A percentile compares a stretch with the other conserved stretches of the same genome.
phyloP scores from a whole-genome alignment of 1,140 invertebrate species.

The Zeugodacus cucurbitae region DNA sequence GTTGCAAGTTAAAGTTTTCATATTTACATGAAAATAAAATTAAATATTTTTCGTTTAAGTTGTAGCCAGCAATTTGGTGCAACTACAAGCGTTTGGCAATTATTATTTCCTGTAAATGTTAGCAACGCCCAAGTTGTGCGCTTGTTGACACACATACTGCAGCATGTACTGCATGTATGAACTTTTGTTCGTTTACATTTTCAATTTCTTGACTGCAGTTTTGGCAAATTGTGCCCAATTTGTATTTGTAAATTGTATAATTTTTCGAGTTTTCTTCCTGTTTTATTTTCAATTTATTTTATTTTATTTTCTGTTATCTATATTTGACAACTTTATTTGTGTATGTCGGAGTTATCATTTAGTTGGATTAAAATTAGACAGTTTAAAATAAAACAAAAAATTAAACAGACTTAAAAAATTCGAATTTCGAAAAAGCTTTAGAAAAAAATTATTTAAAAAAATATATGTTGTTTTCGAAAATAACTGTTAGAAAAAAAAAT shows the following conservation, averaged over 20 bases:
- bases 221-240: not conserved
- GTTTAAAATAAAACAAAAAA: too few species aligned
- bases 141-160: not conserved
- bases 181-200: not conserved
- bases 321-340: too few species aligned
- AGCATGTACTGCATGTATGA: too few species aligned
- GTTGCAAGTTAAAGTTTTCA: not conserved
- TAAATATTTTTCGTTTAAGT: not conserved
- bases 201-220: not conserved
- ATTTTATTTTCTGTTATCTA: too few species aligned
- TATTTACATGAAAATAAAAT: conserved; percentile 24
- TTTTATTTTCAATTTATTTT: too few species aligned
- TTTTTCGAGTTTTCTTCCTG: too few species aligned
- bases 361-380: too few species aligned
- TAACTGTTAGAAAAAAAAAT: too few species aligned
- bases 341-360: accelerated
- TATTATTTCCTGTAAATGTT: conserved; percentile 10
- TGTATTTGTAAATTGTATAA: not conserved
- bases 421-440: too few species aligned
- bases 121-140: not conserved
- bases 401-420: too few species aligned
- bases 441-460: too few species aligned
- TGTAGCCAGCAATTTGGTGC: not conserved
- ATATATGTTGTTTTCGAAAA: too few species aligned
- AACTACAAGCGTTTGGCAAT: not conserved